A percentile compares a stretch with the other conserved stretches of the same genome.
These are phyloP conservation scores for Aurelia coerulea DNA, from an alignment of 30 jellyfish, hydroid and myxozoan genomes.

Conservation along the genomic window DNA sequence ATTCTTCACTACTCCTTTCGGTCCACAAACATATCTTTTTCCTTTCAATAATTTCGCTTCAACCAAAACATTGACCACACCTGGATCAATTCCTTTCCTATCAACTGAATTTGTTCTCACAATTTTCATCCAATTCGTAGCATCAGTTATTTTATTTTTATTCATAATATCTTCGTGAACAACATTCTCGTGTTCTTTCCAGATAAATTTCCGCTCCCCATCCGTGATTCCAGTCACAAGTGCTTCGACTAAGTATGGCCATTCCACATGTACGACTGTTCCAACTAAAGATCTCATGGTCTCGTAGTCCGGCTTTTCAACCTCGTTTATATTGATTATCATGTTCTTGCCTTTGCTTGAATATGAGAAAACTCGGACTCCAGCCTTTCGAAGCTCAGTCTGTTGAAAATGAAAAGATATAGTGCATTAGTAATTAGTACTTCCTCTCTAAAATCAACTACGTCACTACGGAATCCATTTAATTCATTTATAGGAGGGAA, in stretches of 20 bases:
- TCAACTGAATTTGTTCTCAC: slow-evolving; percentile 29
- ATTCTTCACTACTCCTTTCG: slow-evolving; percentile 66
- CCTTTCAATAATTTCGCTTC: slow-evolving; percentile 92
- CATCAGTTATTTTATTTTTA: slow-evolving; percentile 27
- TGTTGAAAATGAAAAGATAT: not conserved
- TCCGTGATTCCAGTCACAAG: slow-evolving; percentile 64
- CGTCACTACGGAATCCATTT: no score
- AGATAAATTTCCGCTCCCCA: slow-evolving; percentile 48
- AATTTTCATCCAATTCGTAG: slow-evolving; percentile 40
- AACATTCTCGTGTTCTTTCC: slow-evolving; percentile 27
- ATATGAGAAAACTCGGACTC: slow-evolving; percentile 85
- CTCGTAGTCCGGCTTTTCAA: slow-evolving; percentile 56
- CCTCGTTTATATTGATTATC: slow-evolving; percentile 48
- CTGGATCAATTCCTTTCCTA: slow-evolving; percentile 80
- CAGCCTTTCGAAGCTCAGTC: slow-evolving; percentile 77
- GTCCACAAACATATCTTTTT: slow-evolving; percentile 70
- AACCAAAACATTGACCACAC: slow-evolving; percentile 79
- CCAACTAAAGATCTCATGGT: slow-evolving; percentile 64
- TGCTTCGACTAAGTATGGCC: slow-evolving; percentile 98
- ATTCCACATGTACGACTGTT: slow-evolving; percentile 77
- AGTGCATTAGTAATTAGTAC: not conserved
- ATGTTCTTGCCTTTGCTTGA: slow-evolving; percentile 79
- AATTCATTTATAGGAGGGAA: no score
- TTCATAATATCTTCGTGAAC: slow-evolving; percentile 44
- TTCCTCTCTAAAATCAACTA: no score